Evolutionary conservation across 2,888 invertebrate species (phyloP), one percentile per base, ranked within the genome.

Genomic region (Drosophila ustulata): DNA sequence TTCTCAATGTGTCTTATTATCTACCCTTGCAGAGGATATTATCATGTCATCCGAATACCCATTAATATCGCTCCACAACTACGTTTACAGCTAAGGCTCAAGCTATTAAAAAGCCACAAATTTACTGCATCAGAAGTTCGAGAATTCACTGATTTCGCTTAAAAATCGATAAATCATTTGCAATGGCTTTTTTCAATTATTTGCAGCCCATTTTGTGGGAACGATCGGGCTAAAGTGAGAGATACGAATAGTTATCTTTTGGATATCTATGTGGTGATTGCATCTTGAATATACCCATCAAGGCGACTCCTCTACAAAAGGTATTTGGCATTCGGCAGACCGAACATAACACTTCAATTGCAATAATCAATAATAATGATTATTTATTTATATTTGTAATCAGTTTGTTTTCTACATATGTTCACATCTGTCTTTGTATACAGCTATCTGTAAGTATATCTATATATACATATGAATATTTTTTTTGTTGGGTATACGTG

Each of bases 1-100:
- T 68, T 64, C 62, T 46, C 55, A 65, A 77, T 72, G 53, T 61
- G 57, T 57, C 51, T 58, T 58, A 8, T 41, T 55, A 62, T 64
- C 13, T 37, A 64, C 52, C 47, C 59, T 64, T 72, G 61, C 32
- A 57, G 25, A 34, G 18, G 52, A n/a, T 55, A 71, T 68, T 26
- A 26, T 9, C 30, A 39, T 28, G 18, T 37, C 26, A 26, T 34
- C 45, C 25, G 25, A 3, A 53, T 26, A 41, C 39, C 39, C 39
- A 41, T 41, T 41, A 41, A 41, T 13, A 41, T 41, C 13, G 39
- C 39, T 18, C 13, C 7, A 41, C 39, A 41, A 1, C 18, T 18
- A 18, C 18, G 18, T 18, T 18, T 18, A 18, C 18, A 18, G 18
- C 18, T 18, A 18, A 18, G 18, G 18, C 18, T 18, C 18, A 18